phyloP scores from a whole-genome alignment of 2,888 invertebrate species.

The Cephus pulcher region DNA sequence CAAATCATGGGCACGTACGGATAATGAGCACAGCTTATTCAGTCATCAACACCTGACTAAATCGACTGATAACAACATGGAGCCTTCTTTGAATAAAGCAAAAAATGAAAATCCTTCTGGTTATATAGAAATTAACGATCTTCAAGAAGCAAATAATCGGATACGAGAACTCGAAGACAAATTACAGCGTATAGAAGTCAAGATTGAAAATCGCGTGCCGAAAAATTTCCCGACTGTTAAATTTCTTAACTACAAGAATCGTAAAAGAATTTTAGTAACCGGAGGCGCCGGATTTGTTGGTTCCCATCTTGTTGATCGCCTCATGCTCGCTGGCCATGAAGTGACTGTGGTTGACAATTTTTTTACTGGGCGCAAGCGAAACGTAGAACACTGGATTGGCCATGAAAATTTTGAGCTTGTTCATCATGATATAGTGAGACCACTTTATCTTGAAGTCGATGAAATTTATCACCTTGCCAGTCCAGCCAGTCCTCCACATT shows the following conservation, averaged over 20 bases:
- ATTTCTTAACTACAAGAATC: slow-evolving; percentile 90
- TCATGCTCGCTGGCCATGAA: slow-evolving; percentile 97
- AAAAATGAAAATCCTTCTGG: neutral
- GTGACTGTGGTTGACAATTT: slow-evolving; percentile 98
- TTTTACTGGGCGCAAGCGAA: slow-evolving; percentile 96
- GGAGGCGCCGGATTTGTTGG: slow-evolving; percentile 99
- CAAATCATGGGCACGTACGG: slow-evolving; percentile 61
- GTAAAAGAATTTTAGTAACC: slow-evolving; percentile 94
- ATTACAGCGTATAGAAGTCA: slow-evolving; percentile 77
- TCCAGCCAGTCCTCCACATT: slow-evolving; percentile 98
- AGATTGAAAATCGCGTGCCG: slow-evolving; percentile 71
- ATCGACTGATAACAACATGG: slow-evolving; percentile 27
- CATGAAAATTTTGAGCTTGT: slow-evolving; percentile 99
- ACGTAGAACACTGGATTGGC: slow-evolving; percentile 99
- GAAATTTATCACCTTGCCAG: slow-evolving; percentile 99
- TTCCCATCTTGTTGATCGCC: slow-evolving; percentile 94
- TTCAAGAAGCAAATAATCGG: slow-evolving; percentile 74
- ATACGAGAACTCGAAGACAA: slow-evolving; percentile 79
- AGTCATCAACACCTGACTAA: slow-evolving; percentile 18
- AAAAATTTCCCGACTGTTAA: slow-evolving; percentile 92
- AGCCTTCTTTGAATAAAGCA: slow-evolving; percentile 14
- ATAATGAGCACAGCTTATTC: slow-evolving; percentile 46
- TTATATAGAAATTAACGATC: slow-evolving; percentile 61
- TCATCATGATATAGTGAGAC: slow-evolving; percentile 98
- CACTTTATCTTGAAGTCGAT: slow-evolving; percentile 96